phyloP scores from a whole-genome alignment of 2,113 vertebrate species.

The Hippocampus zosterae region DNA sequence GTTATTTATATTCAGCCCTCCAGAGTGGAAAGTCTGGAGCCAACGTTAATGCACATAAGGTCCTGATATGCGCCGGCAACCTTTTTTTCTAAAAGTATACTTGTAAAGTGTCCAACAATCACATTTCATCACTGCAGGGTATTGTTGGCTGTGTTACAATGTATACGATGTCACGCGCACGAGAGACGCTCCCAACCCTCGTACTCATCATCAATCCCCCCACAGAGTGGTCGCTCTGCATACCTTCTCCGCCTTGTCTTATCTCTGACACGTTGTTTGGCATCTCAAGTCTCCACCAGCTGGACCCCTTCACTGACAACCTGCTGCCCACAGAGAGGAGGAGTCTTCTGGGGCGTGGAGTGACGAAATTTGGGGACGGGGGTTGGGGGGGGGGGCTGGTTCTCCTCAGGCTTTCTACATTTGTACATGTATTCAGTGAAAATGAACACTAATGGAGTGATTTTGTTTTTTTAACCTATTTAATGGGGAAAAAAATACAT shows the following conservation, averaged over 20 bases:
- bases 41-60: conserved; percentile 40
- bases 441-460: not conserved
- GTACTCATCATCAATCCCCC: conserved; percentile 19
- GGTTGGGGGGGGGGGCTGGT: conserved; percentile 22
- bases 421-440: conserved; percentile 1
- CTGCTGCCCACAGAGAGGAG: conserved; percentile 51
- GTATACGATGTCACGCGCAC: conserved; percentile 18
- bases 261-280: conserved; percentile 74
- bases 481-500: not conserved
- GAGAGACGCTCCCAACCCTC: conserved; percentile 11
- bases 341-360: conserved; percentile 26
- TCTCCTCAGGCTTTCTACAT: conserved; percentile 12
- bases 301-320: conserved; percentile 64
- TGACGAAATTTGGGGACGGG: conserved; percentile 27
- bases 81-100: conserved; percentile 1
- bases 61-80: conserved; percentile 34
- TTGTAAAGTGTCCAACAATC: conserved; percentile 10
- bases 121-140: conserved; percentile 8
- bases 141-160: conserved; percentile 25
- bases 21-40: conserved; percentile 37
- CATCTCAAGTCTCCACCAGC: conserved; percentile 63
- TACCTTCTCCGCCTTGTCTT: conserved; percentile 59
- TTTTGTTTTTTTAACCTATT: not conserved
- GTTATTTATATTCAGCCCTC: conserved; percentile 53
- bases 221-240: conserved; percentile 35